Base-by-base conservation (phyloP, 2,888 invertebrate genomes). In the Tipula lateralis region DNA sequence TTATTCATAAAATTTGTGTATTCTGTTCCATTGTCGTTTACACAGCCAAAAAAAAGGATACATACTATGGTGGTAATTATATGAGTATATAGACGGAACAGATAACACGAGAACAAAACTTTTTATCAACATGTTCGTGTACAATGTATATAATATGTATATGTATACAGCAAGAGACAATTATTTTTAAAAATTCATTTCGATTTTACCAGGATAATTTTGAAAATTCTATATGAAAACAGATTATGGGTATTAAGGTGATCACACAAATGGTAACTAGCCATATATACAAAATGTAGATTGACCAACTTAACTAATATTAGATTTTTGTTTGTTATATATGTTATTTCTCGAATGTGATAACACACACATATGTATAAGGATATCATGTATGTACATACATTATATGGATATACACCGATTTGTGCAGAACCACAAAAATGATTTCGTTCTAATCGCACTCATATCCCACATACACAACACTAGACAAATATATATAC, bases 121-220 rank as follows among this genome's bases (percentile, higher is more conserved):
- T 1, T 2, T 16, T 50, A 1, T 1, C 5, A 4, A 50, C 19
- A 44, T 2, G n/a, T 50, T 19, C 9, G 19, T 50, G 7, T 19
- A 1, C 9, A 66, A n/a, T n/a, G n/a, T n/a, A n/a, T n/a, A n/a
- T n/a, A 4, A 50, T 7, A 44, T 2, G n/a, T 50, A 6, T 19
- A 7, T 50, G 7, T 19, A 1, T 4, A 66, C 66, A 66, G 66
- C 9, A 66, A 66, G 66, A 66, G n/a, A n/a, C 66, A 66, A 66
- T 66, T 66, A 66, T 24, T 24, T 66, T 66, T 66, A 66, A 66
- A 66, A 66, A 66, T 66, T 66, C 66, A 66, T 66, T 66, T 66
- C 66, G 2, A 66, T 24, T 24, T 66, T 66, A 2, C 24, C 66
- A 66, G 24, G 24, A 66, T 7, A 66, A 66, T 24, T 12, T 66